Percentiles rank a stretch among this genome's conserved stretches.
phyloP scores from a whole-genome alignment of 2,113 vertebrate species.

The Clarias batrachus region DNA sequence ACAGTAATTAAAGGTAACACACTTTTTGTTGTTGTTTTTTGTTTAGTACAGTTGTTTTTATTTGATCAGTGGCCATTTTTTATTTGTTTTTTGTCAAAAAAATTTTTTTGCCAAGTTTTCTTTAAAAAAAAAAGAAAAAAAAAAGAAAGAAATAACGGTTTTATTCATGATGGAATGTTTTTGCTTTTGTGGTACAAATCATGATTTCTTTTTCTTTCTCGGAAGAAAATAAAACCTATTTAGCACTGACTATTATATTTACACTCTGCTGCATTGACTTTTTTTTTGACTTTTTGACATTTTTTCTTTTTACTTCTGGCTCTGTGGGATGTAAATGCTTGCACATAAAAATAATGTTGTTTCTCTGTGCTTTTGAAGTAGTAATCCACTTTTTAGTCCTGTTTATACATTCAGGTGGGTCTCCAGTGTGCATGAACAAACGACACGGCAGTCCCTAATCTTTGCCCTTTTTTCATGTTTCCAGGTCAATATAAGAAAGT shows the following conservation, averaged over 20 bases:
- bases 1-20: slow-evolving; percentile 60
- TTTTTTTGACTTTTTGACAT: background rate
- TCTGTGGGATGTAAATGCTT: background rate
- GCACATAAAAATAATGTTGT: background rate
- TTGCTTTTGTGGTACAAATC: slow-evolving; percentile 64
- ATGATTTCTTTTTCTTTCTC: slow-evolving; percentile 55
- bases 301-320: too few species aligned
- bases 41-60: slow-evolving; percentile 56
- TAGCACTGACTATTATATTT: slow-evolving; percentile 56
- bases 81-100: slow-evolving; percentile 54
- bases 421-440: too few species aligned
- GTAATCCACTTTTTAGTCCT: too few species aligned
- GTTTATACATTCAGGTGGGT: too few species aligned
- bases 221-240: slow-evolving; percentile 69
- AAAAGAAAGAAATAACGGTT: slow-evolving; percentile 40
- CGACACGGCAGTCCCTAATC: too few species aligned
- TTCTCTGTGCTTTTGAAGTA: background rate
- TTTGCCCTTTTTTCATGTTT: too few species aligned
- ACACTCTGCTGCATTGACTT: background rate
- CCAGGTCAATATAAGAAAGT: too few species aligned
- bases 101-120: slow-evolving; percentile 58
- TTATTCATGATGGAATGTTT: slow-evolving; percentile 62
- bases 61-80: slow-evolving; percentile 60
- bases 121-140: slow-evolving; percentile 8
- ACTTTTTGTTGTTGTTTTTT: slow-evolving; percentile 34